Conservation (phyloP, 2,113 vertebrate genomes). For the Python bivittatus region DNA sequence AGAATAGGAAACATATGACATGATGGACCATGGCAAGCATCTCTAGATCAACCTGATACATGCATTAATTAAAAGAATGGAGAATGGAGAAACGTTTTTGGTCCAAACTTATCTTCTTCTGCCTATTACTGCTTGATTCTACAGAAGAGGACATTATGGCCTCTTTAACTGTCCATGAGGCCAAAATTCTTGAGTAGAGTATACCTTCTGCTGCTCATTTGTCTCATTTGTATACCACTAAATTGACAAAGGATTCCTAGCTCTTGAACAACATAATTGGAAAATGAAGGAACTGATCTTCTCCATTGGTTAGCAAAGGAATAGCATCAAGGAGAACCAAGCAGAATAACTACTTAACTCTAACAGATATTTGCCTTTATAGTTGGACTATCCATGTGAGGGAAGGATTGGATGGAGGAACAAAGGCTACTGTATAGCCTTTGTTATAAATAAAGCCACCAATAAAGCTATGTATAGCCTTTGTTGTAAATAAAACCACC, state of each 20-base stretch:
- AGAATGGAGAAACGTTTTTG: not conserved
- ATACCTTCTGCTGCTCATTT: not conserved
- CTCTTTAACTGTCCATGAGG: no score
- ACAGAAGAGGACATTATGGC: not conserved
- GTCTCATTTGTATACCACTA: not conserved
- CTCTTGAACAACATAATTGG: not conserved
- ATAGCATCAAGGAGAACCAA: not conserved
- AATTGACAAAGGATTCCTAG: not conserved
- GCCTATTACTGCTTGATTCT: not conserved
- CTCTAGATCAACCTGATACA: not conserved
- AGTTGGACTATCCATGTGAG: not conserved
- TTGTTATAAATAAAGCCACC: not conserved
- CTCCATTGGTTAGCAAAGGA: not conserved
- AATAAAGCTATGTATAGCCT: no score
- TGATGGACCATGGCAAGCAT: not conserved
- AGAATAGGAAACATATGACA: not conserved
- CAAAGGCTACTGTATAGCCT: not conserved
- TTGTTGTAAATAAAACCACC: not conserved
- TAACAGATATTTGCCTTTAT: not conserved
- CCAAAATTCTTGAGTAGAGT: no score
- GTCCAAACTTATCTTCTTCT: not conserved
- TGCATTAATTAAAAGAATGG: not conserved
- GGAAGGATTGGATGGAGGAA: not conserved
- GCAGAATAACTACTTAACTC: not conserved
- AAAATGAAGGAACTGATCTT: not conserved